Evolutionary conservation across 92 coral and sea anemone species (phyloP).

Genomic region (Zoanthus sansibaricus): DNA sequence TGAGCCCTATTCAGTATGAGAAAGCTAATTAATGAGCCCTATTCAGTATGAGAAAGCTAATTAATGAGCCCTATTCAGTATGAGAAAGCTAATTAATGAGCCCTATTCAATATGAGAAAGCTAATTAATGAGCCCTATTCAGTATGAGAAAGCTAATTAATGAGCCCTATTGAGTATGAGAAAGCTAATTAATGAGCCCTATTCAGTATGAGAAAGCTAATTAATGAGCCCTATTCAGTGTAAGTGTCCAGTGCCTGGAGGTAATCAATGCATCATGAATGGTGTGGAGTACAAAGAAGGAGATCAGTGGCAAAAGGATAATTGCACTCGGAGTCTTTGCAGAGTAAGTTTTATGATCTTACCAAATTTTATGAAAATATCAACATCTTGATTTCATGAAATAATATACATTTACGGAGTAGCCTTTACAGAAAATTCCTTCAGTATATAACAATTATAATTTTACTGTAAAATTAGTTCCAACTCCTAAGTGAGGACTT

Average conservation of each 20-base stretch:
- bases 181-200: not conserved
- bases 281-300: conserved; percentile 71
- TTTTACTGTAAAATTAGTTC: no score
- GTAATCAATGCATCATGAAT: conserved; percentile 71
- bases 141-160: not conserved
- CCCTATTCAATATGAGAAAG: not conserved
- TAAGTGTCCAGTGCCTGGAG: conserved; percentile 67
- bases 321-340: conserved; percentile 79
- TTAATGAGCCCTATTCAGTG: conserved; percentile 46
- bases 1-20: no score
- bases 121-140: not conserved
- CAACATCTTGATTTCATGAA: no score
- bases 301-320: conserved; percentile 78
- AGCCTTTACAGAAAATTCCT: no score
- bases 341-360: conserved; percentile 55
- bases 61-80: no score
- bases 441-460: no score
- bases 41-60: no score
- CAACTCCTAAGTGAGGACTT: no score
- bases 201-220: not conserved
- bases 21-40: no score
- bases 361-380: no score
- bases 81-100: not conserved
- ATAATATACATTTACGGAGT: no score
- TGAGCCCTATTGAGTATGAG: not conserved